Conservation (phyloP, 2,888 invertebrate species). For the Clitarchus hookeri region DNA sequence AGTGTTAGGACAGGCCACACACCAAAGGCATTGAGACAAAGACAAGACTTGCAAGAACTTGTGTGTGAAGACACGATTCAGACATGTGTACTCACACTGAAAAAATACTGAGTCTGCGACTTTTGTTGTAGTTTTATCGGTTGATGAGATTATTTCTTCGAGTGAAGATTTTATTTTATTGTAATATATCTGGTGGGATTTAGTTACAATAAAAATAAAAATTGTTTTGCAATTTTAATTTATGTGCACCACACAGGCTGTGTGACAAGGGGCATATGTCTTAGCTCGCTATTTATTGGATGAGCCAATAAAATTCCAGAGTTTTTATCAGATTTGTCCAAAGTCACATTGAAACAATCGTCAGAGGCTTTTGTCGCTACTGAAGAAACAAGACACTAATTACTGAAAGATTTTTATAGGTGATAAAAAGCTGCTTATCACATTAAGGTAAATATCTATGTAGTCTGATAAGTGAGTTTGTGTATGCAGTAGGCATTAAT, state of each 20-base stretch:
- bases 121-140: neutral
- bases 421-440: slow-evolving; percentile 12
- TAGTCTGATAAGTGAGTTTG: too few relatives aligned
- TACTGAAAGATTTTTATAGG: neutral
- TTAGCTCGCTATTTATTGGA: neutral
- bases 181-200: neutral
- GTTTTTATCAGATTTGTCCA: neutral
- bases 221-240: neutral
- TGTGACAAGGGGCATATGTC: slow-evolving; percentile 4
- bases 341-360: neutral
- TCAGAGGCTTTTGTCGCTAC: neutral
- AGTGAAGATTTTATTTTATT: neutral
- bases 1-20: neutral
- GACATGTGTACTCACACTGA: neutral
- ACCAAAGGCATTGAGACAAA: neutral
- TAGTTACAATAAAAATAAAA: neutral
- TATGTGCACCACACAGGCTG: neutral
- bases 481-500: too few relatives aligned
- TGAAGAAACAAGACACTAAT: slow-evolving; percentile 21
- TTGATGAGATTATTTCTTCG: neutral
- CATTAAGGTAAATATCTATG: neutral
- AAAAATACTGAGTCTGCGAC: too few relatives aligned
- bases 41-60: neutral
- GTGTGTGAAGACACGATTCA: neutral
- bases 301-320: neutral